Percentiles rank a stretch among this genome's conserved stretches.
These are phyloP conservation scores for Panthera uncia DNA, from an alignment of 2,113 vertebrate genomes.

Conservation along the genomic window DNA sequence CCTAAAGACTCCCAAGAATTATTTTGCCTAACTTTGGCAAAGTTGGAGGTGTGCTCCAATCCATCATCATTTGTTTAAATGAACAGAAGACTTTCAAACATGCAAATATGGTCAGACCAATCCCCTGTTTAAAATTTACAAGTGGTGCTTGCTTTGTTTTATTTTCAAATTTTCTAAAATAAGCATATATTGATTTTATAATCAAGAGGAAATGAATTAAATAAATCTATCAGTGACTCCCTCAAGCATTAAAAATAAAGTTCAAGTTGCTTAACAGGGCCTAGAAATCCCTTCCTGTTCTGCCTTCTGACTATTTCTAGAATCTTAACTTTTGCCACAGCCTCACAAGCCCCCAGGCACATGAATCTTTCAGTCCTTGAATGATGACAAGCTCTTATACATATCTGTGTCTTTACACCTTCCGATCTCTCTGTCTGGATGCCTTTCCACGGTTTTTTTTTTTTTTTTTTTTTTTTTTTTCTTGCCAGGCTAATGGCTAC, in stretches of 20 bases:
- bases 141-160: constrained; percentile 48
- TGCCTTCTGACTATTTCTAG: background rate
- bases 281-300: background rate
- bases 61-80: background rate
- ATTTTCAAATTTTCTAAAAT: constrained; percentile 40
- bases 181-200: constrained; percentile 55
- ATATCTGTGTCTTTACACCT: background rate
- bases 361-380: background rate
- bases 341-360: background rate
- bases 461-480: background rate
- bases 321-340: background rate
- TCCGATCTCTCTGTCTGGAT: background rate
- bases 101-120: background rate
- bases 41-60: background rate
- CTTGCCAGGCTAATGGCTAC: background rate
- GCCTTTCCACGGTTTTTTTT: background rate
- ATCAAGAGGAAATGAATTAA: constrained; percentile 52
- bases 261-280: constrained; percentile 47
- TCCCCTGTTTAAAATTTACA: constrained; percentile 43
- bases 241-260: constrained; percentile 55
- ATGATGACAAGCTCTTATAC: background rate
- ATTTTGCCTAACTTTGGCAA: background rate
- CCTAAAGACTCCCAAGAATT: background rate
- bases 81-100: background rate
- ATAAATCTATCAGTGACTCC: constrained; percentile 27